These are phyloP conservation scores for Saiga tatarica DNA, from an alignment of 2,113 vertebrate species.

Conservation along the genomic window DNA sequence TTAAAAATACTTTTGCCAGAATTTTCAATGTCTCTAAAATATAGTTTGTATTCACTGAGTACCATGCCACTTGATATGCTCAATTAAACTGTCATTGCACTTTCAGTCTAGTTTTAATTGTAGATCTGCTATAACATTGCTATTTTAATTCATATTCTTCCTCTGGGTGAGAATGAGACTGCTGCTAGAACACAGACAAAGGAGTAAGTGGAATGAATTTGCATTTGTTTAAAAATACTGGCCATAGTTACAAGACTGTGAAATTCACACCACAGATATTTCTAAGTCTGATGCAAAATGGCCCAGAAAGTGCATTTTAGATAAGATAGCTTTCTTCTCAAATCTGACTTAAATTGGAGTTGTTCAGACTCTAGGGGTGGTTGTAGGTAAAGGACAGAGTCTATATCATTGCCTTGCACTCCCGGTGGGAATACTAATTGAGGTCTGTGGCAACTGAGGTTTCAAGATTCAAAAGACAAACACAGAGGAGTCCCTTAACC, in stretches of 20 bases:
- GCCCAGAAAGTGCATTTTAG: not conserved
- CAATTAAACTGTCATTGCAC: not conserved
- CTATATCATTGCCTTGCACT: not conserved
- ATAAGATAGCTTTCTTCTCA: not conserved
- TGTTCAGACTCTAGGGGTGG: not conserved
- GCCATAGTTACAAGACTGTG: not conserved
- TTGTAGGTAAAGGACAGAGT: not conserved
- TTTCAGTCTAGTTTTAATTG: constrained; percentile 36
- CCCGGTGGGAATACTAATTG: not conserved
- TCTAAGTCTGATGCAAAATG: not conserved
- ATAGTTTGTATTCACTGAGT: not conserved
- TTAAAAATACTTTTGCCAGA: not conserved
- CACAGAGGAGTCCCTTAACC: not conserved
- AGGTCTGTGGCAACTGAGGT: not conserved
- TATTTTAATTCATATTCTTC: not conserved
- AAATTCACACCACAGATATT: not conserved
- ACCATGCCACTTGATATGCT: not conserved
- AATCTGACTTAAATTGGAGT: not conserved
- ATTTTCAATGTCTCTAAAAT: not conserved
- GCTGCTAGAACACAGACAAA: not conserved
- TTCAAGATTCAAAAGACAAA: not conserved
- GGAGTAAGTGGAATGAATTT: not conserved
- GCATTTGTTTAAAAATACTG: not conserved
- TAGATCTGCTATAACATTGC: not conserved
- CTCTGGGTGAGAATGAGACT: not conserved